Evolutionary conservation across 2,888 invertebrate species (phyloP), one percentile per base, ranked within the genome.

Genomic region (Oscheius sp.): DNA sequence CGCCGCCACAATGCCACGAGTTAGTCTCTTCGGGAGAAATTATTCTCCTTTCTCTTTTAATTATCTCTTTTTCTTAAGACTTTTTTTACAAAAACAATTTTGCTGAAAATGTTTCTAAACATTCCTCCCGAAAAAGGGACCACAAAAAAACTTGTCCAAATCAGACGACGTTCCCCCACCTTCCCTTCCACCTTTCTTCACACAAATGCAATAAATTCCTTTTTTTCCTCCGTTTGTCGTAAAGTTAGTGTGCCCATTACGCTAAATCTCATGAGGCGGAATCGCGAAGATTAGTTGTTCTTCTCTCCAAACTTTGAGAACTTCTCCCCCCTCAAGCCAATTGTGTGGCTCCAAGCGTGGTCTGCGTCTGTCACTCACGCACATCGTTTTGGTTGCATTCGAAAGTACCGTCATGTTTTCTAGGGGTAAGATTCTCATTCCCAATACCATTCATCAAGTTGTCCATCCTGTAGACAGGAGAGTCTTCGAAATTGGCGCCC

Each of bases 301-400:
- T 48, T 15, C 48, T 48, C 48, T 25, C 12, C 15, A 37, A n/a
- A n/a, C 42, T 42, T 4, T 42, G 17, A 17, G 15, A 42, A 4
- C 23, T 23, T 48, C 3, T 3, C 48, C 5, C 5, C 48, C 5
- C 4, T 25, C 48, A 23, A 25, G 25, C 12, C 15, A 48, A 48
- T 17, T 4, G 23, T 17, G 42, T 17, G 3, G 42, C 42, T 42
- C 42, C 42, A 42, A 42, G 15, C 17, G 42, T 42, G 42, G 42
- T 42, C n/a, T 33, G 33, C 37, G 61, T 61, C 61, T 61, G 61
- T 61, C 61, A 61, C 61, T 61, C 61, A 61, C 61, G 61, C 61
- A 61, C 61, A 45, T 61, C 61, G 61, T 61, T 45, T 61, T 45
- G 61, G 61, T 61, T 61, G 61, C 61, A 61, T 61, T 61, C 61